Conservation (phyloP, 2,888 invertebrate species). For the Lochmaea crataegi region DNA sequence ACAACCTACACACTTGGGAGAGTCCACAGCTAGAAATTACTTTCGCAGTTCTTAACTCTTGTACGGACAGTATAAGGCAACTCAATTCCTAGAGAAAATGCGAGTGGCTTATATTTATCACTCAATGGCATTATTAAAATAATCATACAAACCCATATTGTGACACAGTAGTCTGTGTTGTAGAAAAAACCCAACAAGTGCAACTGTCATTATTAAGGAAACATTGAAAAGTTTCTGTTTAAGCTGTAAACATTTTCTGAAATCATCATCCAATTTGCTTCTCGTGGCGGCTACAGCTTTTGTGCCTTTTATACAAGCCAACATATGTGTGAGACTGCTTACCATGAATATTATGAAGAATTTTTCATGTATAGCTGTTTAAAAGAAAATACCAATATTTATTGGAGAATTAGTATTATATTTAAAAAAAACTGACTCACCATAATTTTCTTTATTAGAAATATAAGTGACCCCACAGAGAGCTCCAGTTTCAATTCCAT, state of each 20-base stretch:
- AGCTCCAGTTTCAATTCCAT: constrained; percentile 84
- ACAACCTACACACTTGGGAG: too few species aligned
- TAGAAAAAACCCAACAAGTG: constrained; percentile 88
- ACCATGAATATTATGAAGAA: constrained; percentile 93
- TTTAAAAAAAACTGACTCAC: constrained; percentile 64
- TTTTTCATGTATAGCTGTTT: constrained; percentile 88
- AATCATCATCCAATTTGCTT: constrained; percentile 45
- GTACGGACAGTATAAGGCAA: too few species aligned
- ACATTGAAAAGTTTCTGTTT: constrained; percentile 82
- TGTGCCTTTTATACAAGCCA: constrained; percentile 74
- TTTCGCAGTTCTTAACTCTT: too few species aligned
- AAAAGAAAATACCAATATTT: constrained; percentile 1
- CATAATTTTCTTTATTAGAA: constrained; percentile 94
- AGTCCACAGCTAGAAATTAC: too few species aligned
- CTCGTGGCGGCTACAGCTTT: constrained; percentile 58
- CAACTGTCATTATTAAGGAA: constrained; percentile 83
- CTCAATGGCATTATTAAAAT: constrained; percentile 10
- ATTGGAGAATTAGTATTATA: too few species aligned
- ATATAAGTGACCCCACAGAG: constrained; percentile 94
- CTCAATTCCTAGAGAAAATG: too few species aligned
- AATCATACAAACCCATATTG: constrained; percentile 79
- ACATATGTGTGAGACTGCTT: constrained; percentile 86
- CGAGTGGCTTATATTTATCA: too few species aligned
- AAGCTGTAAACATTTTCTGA: constrained; percentile 57
- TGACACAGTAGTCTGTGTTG: constrained; percentile 90